These are phyloP conservation scores for Ciconia maguari DNA, from an alignment of 2,113 vertebrate species.

Conservation along the genomic window DNA sequence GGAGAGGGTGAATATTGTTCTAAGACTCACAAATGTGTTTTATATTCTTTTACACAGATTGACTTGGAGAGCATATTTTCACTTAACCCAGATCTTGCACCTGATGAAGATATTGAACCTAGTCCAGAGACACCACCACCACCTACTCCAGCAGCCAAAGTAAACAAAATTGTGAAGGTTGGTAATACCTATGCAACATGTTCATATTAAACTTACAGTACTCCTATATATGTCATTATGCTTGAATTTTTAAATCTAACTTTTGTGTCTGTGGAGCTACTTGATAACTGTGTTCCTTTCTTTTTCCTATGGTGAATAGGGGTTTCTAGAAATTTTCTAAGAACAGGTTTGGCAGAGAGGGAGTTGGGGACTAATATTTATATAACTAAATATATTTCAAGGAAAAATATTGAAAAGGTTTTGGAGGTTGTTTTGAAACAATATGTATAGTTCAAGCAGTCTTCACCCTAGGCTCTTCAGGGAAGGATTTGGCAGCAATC, in stretches of 20 bases:
- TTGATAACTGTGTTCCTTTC: background rate
- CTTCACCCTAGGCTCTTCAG: background rate
- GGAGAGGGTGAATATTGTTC: background rate
- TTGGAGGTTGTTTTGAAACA: background rate
- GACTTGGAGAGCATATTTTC: slow-evolving; percentile 91
- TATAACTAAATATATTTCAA: background rate
- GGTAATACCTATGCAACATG: background rate
- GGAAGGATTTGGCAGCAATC: background rate
- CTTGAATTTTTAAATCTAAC: background rate
- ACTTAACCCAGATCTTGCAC: slow-evolving; percentile 87
- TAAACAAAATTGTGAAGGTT: slow-evolving; percentile 90
- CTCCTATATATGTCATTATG: background rate
- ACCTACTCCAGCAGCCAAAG: slow-evolving; percentile 80
- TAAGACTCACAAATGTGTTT: background rate
- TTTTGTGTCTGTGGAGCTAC: background rate
- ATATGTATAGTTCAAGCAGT: background rate
- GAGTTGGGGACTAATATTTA: background rate
- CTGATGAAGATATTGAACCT: slow-evolving; percentile 87
- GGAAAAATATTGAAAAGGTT: background rate
- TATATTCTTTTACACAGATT: slow-evolving; percentile 74
- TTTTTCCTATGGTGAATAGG: background rate
- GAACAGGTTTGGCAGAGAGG: background rate
- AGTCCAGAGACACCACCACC: slow-evolving; percentile 86
- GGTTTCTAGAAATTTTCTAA: background rate
- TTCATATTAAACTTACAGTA: background rate